phyloP scores from a whole-genome alignment of 2,113 vertebrate species.

The Nanorana parkeri region DNA sequence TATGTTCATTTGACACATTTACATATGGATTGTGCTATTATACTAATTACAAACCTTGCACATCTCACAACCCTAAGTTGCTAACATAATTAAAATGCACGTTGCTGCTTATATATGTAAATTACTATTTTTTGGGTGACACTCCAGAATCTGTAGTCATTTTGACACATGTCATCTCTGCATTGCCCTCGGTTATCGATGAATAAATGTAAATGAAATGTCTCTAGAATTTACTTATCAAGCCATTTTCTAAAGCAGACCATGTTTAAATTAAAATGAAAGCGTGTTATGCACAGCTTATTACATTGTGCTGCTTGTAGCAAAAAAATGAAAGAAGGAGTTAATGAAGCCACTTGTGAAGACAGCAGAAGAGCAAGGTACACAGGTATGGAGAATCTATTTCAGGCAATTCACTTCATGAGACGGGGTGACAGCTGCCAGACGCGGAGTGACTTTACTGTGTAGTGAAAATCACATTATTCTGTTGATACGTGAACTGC shows the following conservation, averaged over 20 bases:
- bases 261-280: neutral
- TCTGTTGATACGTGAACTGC: conserved; percentile 26
- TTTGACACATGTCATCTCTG: neutral
- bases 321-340: neutral
- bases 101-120: neutral
- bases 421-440: conserved; percentile 46
- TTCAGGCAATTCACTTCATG: conserved; percentile 49
- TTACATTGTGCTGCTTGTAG: neutral
- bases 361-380: neutral
- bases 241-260: too few relatives aligned
- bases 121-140: neutral
- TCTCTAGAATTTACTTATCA: neutral
- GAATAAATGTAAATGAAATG: neutral
- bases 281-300: neutral
- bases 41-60: conserved; percentile 6
- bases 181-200: too few relatives aligned
- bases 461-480: conserved; percentile 47
- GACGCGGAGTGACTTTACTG: conserved; percentile 18
- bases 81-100: conserved; percentile 8
- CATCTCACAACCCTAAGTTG: neutral
- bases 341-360: neutral
- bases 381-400: conserved; percentile 21
- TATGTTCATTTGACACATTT: neutral
- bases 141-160: neutral
- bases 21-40: conserved; percentile 32